Evolutionary conservation across 2,888 invertebrate genomes (phyloP).

Genomic region (Epistrophe grossulariae): DNA sequence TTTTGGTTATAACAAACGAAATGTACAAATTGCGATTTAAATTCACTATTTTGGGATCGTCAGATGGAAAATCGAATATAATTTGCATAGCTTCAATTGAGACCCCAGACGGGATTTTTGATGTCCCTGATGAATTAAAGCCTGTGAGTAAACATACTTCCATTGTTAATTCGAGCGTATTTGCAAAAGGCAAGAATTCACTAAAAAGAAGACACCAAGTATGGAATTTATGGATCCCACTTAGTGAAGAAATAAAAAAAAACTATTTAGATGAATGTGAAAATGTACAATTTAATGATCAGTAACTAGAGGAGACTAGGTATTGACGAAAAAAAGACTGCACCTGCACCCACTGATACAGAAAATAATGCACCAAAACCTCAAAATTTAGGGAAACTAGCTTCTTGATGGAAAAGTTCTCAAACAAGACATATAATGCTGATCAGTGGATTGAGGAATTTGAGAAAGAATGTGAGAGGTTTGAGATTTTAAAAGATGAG

Average conservation of each 20-base stretch:
- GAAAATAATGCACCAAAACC: constrained; percentile 7
- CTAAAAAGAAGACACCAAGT: not conserved
- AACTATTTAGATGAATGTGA: constrained; percentile 12
- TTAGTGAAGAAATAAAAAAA: constrained; percentile 5
- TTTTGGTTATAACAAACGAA: no score
- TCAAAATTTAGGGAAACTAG: not conserved
- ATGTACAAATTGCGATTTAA: no score
- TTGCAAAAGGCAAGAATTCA: constrained; percentile 4
- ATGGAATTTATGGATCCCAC: constrained; percentile 1
- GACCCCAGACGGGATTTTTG: no score
- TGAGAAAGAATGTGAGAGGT: constrained; percentile 58
- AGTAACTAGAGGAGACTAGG: not conserved
- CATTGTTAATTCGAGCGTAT: not conserved
- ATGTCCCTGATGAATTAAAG: not conserved
- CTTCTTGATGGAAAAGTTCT: constrained; percentile 3
- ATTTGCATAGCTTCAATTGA: no score
- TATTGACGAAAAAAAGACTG: not conserved
- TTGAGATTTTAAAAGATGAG: constrained; percentile 42
- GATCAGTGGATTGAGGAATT: constrained; percentile 59
- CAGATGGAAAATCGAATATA: no score
- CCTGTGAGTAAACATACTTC: constrained; percentile 4
- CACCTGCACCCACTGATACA: not conserved
- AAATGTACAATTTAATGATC: constrained; percentile 8
- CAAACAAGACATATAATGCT: not conserved
- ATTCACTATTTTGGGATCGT: no score